These are phyloP conservation scores for Sarcoramphus papa DNA, from an alignment of 2,797 vertebrate genomes.

Conservation along the genomic window DNA sequence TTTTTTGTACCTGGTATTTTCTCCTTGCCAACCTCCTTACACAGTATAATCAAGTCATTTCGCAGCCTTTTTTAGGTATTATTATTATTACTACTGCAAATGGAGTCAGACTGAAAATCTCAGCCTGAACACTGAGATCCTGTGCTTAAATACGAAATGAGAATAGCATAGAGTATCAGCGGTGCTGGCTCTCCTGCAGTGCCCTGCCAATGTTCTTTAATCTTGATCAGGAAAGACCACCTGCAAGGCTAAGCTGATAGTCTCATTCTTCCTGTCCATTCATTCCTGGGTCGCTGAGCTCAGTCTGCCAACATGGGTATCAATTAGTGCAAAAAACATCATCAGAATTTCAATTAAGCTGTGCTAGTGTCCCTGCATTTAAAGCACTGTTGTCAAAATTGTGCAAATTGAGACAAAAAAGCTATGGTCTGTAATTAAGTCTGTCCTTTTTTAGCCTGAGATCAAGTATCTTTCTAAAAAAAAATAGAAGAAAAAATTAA, in stretches of 20 bases:
- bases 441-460: conserved; percentile 1
- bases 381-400: conserved; percentile 55
- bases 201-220: conserved; percentile 53
- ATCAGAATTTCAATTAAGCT: conserved; percentile 63
- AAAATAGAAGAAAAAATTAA: neutral
- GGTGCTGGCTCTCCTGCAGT: conserved; percentile 37
- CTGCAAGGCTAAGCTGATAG: conserved; percentile 62
- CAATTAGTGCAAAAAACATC: conserved; percentile 56
- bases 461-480: conserved; percentile 8
- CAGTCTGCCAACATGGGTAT: conserved; percentile 61
- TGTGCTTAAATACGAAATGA: conserved; percentile 27
- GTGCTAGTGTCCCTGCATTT: conserved; percentile 12
- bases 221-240: conserved; percentile 61
- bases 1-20: conserved; percentile 44
- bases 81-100: conserved; percentile 51
- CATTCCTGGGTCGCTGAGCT: conserved; percentile 59
- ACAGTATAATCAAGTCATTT: conserved; percentile 46
- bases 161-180: conserved; percentile 25
- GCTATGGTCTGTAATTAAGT: conserved; percentile 38
- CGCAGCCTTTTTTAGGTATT: conserved; percentile 70
- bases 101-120: conserved; percentile 20
- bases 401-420: conserved; percentile 55
- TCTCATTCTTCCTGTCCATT: conserved; percentile 66
- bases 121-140: conserved; percentile 38
- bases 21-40: conserved; percentile 71